A percentile compares a stretch with the other conserved stretches of the same genome.
These are phyloP conservation scores for Nerophis lumbriciformis DNA, from an alignment of 2,113 vertebrate species.

Conservation along the genomic window DNA sequence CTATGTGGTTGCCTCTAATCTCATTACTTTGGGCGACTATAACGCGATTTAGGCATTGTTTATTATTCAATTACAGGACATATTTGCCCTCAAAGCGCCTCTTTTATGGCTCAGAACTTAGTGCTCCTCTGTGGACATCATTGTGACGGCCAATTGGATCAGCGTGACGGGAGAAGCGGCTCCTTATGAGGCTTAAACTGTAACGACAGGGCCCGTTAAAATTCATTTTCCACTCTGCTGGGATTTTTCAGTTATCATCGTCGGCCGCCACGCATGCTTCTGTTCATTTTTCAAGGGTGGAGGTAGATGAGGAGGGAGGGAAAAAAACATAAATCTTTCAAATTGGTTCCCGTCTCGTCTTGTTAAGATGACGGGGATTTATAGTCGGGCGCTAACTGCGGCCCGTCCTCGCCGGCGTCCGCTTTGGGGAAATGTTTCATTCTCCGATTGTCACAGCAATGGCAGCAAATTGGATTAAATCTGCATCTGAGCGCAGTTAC, in stretches of 20 bases:
- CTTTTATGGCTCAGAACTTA: conserved; percentile 62
- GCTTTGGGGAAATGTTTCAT: conserved; percentile 18
- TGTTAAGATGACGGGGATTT: conserved; percentile 68
- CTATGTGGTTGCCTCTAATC: conserved; percentile 64
- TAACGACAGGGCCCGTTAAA: conserved; percentile 69
- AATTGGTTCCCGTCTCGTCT: conserved; percentile 67
- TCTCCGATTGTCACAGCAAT: conserved; percentile 31
- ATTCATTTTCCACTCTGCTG: conserved; percentile 74
- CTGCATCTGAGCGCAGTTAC: conserved; percentile 29
- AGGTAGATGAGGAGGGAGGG: conserved; percentile 14
- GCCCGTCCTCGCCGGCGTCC: conserved; percentile 25
- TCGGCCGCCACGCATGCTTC: conserved; percentile 56
- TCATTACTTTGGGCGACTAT: conserved; percentile 61
- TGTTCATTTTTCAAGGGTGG: conserved; percentile 63
- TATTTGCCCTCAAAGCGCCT: conserved; percentile 33
- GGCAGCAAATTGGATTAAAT: conserved; percentile 51
- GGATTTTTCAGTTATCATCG: conserved; percentile 63
- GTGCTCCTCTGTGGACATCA: conserved; percentile 51
- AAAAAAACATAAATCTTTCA: conserved; percentile 65
- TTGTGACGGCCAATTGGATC: conserved; percentile 65
- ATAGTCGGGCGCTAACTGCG: conserved; percentile 25
- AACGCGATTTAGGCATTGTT: conserved; percentile 70
- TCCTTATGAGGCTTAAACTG: conserved; percentile 63
- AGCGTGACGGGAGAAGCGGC: conserved; percentile 59
- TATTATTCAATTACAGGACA: conserved; percentile 66